Evolutionary conservation across 2,888 invertebrate genomes (phyloP), one percentile per base, ranked within the genome.

Genomic region (Calameuta filiformis): DNA sequence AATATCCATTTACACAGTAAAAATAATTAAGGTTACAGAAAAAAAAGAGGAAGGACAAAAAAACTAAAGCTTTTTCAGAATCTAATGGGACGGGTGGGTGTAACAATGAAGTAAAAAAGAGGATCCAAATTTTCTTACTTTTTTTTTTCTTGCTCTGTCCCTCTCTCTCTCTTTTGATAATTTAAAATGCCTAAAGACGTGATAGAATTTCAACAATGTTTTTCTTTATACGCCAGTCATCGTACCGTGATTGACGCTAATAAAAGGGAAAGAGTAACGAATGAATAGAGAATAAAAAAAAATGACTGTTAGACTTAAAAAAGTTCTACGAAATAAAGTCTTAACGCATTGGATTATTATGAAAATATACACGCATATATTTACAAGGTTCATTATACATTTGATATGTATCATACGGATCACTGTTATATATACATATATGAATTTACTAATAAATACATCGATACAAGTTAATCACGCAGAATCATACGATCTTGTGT

Each of bases 381-480:
- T 71, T 71, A 71, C 71, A 71, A 74, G 79, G 77, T 83, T 85
- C 81, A 80, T 81, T 82, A 86, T 79, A 83, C 77, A 84, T 77
- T 76, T 75, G 73, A 81, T 78, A 79, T 82, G 83, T 80, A 85
- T 15, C 75, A 68, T 75, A 75, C n/a, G 71, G 37, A 84, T 83
- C 81, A 85, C 83, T 86, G 85, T 84, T 86, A 86, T 80, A 83
- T 78, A 35, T 40, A 75, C 80, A 80, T 85, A 84, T 80, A 81
- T 81, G 77, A 82, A 79, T 85, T 84, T 82, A 85, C 81, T 85
- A 85, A 85, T 83, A 84, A 86, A 85, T 82, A 83, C 78, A 77
- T 79, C 81, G 75, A 84, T 76, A 80, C 71, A 56, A 56, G 56
- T 56, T 56, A 56, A 23, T 40, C 15, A 56, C 56, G 56, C 56